phyloP scores from a whole-genome alignment of 30 jellyfish, hydroid and myxozoan species.

The Cassiopea xamachana region DNA sequence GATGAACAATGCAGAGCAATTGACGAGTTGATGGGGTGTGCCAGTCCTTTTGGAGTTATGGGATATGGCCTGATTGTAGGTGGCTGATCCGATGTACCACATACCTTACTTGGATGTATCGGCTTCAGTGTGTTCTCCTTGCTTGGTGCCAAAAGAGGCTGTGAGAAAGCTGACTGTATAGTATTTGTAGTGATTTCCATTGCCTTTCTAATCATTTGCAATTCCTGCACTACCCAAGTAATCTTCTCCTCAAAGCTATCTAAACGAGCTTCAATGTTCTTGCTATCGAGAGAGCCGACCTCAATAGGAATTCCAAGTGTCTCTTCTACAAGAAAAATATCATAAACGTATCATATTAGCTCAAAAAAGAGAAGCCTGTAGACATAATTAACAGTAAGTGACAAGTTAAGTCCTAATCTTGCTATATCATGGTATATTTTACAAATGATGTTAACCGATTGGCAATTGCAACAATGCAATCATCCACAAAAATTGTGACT shows the following conservation, averaged over 20 bases:
- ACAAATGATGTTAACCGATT: too few species aligned
- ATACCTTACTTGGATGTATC: neutral
- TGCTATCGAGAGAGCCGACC: constrained; percentile 12
- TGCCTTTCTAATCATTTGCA: constrained; percentile 54
- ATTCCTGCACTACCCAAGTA: constrained; percentile 44
- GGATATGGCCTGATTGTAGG: neutral
- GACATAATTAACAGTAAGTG: too few species aligned
- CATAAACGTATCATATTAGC: too few species aligned
- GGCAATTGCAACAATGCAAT: too few species aligned
- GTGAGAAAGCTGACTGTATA: constrained; percentile 4
- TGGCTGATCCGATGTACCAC: neutral
- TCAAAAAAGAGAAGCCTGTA: neutral
- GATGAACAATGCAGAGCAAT: neutral
- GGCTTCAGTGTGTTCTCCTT: constrained; percentile 9
- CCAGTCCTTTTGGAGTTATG: neutral
- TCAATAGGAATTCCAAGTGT: constrained; percentile 1
- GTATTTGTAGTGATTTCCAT: constrained; percentile 37
- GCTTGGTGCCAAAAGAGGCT: neutral
- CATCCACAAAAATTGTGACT: too few species aligned
- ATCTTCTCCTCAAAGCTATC: constrained; percentile 46
- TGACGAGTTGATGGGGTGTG: neutral
- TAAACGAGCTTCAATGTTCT: constrained; percentile 23
- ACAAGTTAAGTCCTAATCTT: too few species aligned
- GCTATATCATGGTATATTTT: too few species aligned
- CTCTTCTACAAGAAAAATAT: constrained; percentile 21